Base-by-base conservation (phyloP, 1,140 invertebrate species). In the Thaumetopoea pityocampa region DNA sequence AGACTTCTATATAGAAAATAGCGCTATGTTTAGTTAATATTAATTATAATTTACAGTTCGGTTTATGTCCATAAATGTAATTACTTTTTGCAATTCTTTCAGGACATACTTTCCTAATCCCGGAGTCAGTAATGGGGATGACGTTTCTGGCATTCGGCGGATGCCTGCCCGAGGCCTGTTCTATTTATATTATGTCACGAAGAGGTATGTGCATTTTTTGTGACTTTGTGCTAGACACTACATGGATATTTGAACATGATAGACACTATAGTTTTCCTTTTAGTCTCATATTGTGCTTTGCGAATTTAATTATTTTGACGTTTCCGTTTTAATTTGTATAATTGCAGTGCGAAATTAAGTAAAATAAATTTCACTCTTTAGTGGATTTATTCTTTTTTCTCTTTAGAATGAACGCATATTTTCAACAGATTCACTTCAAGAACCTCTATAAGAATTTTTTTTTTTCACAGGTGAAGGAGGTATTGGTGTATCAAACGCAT, bases 111-210 rank as follows among this genome's bases (percentile, higher is more conserved):
- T 87, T 95, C 7, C 87, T 88, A 7, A 93, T 96, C 26, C 90
- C 93, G 0, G 93, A 94, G 65, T 93, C 94, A 2, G 91, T 97
- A 0, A 96, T 97, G 93, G 96, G 95, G 4, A 90, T 97, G 49
- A 97, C 94, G 0, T 92, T 98, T 40, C 71, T 97, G 18, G 91
- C 93, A 0, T 92, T 93, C 8, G 96, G 96, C 4, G 95, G 94
- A 1, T 96, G 94, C 60, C 88, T 97, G 64, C 96, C 96, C 0
- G 96, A 98, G 85, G 92, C 94, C 12, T 90, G 95, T 3, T 94
- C 93, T 0, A 94, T 94, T 48, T 88, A 93, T 1, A 94, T 96
- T 44, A 92, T 95, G 49, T 89, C 92, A 0, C 87, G 90, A 63
- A 90, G 92, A 89, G 93, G 94, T 93, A 77, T 63, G 64, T 63